A percentile compares a stretch with the other conserved stretches of the same genome.
Evolutionary conservation across 2,888 invertebrate genomes (phyloP).

Genomic region (Lysandra coridon): DNA sequence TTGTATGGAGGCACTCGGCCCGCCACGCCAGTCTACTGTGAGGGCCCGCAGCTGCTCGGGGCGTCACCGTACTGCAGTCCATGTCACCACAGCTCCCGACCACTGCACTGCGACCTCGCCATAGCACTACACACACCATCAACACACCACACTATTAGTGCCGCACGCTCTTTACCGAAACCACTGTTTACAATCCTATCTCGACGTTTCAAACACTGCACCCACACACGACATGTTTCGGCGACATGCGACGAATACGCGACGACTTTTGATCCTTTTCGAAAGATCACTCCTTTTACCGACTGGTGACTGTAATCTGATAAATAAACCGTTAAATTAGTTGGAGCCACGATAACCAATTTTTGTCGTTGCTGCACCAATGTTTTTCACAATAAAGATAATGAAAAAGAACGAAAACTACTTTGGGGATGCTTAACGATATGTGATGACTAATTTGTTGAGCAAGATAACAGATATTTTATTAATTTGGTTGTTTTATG

Average conservation of each 20-base stretch:
- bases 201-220: conserved; percentile 75
- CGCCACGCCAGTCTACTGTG: conserved; percentile 72
- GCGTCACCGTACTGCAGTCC: conserved; percentile 66
- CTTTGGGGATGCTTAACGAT: background rate
- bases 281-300: conserved; percentile 44
- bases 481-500: conserved; percentile 37
- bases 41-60: conserved; percentile 67
- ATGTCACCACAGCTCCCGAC: conserved; percentile 71
- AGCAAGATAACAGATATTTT: conserved; percentile 16
- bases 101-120: conserved; percentile 60
- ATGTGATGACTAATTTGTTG: conserved; percentile 21
- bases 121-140: conserved; percentile 58
- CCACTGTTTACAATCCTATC: conserved; percentile 72
- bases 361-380: conserved; percentile 72
- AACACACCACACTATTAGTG: conserved; percentile 60
- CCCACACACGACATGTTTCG: conserved; percentile 69
- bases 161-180: conserved; percentile 59
- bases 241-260: conserved; percentile 52
- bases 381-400: conserved; percentile 79
- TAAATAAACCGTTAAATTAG: conserved; percentile 51
- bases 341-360: conserved; percentile 49
- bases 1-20: conserved; percentile 72
- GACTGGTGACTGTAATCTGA: conserved; percentile 44
- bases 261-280: conserved; percentile 40
- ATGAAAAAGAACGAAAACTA: conserved; percentile 52